Base-by-base conservation (phyloP, 1,140 invertebrate genomes). In the Cotesia glomerata region DNA sequence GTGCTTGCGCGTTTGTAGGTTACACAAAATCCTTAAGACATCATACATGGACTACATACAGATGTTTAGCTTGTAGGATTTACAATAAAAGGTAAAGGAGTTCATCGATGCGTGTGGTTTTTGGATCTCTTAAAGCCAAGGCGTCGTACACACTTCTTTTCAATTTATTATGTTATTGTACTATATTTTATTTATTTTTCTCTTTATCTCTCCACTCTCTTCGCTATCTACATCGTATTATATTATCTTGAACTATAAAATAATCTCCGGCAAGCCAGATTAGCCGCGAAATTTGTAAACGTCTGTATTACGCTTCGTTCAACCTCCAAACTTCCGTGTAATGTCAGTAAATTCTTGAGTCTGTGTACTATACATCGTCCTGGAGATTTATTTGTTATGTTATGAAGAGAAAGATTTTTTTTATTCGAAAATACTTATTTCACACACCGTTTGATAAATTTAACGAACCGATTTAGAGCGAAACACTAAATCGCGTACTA, bases 1-100 rank as follows among this genome's bases (percentile, higher is more conserved):
- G 39, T 66, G 71, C 69, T 73, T 74, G 73, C 71, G 71, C 73
- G 68, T 76, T 76, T 71, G 58, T 76, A 71, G 72, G 66, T 76
- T 58, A 51, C 35, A 18, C 51, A 51, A 45, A 63, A 65, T 65
- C 58, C 56, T 45, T 58, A 32, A 35, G 32, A 59, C 51, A 59
- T 13, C 63, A 51, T 34, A 34, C 9, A 35, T 54, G 35, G n/a
- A 54, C 5, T 32, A 14, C 49, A 52, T 64, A 59, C 34, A 69
- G 62, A 39, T 16, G 51, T 52, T 36, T 35, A 67, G 16, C 5
- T 36, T 16, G 4, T 9, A 34, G 5, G 36, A 64, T 62, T 16
- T 58, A 68, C 5, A 36, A 16, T 36, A 59, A 72, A 61, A 62
- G 16, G 56, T 13, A 54, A 68, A 66, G 35, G 64, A 73, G 58